Evolutionary conservation across 2,888 invertebrate species (phyloP), one percentile per base, ranked within the genome.

Genomic region (Zonitis immaculata): DNA sequence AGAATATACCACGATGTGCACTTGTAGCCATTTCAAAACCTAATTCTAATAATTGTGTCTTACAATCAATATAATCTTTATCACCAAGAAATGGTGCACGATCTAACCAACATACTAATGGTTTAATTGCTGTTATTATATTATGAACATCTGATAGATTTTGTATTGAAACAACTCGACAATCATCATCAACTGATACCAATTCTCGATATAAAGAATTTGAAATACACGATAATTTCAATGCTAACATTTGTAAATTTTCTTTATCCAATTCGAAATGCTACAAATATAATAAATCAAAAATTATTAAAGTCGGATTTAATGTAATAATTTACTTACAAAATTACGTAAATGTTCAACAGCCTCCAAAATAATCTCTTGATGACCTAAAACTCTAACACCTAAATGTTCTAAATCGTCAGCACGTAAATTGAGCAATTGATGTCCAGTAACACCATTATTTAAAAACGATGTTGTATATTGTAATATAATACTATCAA

Each of bases 251-350:
- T 78, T 96, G 95, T 57, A 96, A 79, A 74, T 95, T 96, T 78
- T 97, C 96, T 63, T 90, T 85, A 59, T 92, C 89, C 68, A 93
- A 77, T 72, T 92, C 92, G 78, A 91, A 95, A 73, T 95, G 92
- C 92, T 94, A 77, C 42, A 78, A 78, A 57, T 58, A 65, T n/a
- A 18, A 9, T 1, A 27, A 12, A 27, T 6, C 5, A 22, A 9
- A 26, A 30, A 26, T 28, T 12, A 14, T 45, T n/a, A 45, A 45
- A 4, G 7, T 39, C 4, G 22, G 5, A 22, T 4, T 22, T 22
- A 22, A 5, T 3, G 11, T 20, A 9, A 39, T 32, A 35, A n/a
- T 25, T 14, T 39, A 78, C 87, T 82, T 78, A 92, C 92, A 78
- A 95, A 90, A 77, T 92, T 89, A 64, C 90, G 80, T 44, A 97